These are phyloP conservation scores for Lepus oiostolus DNA, from an alignment of 2,797 vertebrate species.

Conservation along the genomic window DNA sequence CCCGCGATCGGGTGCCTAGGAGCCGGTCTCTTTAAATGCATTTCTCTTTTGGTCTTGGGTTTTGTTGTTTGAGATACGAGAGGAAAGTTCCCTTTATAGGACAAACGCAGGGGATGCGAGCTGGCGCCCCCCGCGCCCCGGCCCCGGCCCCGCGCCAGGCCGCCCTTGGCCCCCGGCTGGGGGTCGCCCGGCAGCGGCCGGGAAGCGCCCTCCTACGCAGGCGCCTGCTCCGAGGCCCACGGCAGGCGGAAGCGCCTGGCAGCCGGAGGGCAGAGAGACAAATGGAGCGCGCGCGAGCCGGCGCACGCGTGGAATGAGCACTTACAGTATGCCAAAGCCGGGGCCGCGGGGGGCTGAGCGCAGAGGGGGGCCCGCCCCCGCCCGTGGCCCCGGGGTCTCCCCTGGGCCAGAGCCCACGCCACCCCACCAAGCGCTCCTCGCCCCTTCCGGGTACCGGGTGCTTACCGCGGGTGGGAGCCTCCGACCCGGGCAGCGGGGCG, in stretches of 20 bases:
- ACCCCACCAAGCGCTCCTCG: background rate
- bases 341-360: background rate
- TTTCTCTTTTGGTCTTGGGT: background rate
- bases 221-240: background rate
- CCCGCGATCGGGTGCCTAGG: conserved; percentile 28
- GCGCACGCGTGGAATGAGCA: conserved; percentile 36
- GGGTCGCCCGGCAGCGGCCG: background rate
- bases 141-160: background rate
- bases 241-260: background rate
- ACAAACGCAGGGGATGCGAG: conserved; percentile 30
- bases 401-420: background rate
- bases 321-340: conserved; percentile 65
- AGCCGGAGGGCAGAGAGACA: conserved; percentile 55
- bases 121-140: background rate
- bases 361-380: background rate
- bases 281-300: conserved; percentile 14
- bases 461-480: background rate
- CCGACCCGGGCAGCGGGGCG: fast-evolving
- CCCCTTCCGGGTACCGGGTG: too few relatives aligned
- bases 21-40: conserved; percentile 11
- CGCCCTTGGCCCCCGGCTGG: conserved; percentile 8
- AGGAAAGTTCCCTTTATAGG: conserved; percentile 76
- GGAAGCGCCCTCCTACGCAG: background rate
- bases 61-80: conserved; percentile 17
- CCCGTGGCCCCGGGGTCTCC: too few relatives aligned